Conservation (phyloP, 2,888 invertebrate genomes). For the Ferrisia virgata region DNA sequence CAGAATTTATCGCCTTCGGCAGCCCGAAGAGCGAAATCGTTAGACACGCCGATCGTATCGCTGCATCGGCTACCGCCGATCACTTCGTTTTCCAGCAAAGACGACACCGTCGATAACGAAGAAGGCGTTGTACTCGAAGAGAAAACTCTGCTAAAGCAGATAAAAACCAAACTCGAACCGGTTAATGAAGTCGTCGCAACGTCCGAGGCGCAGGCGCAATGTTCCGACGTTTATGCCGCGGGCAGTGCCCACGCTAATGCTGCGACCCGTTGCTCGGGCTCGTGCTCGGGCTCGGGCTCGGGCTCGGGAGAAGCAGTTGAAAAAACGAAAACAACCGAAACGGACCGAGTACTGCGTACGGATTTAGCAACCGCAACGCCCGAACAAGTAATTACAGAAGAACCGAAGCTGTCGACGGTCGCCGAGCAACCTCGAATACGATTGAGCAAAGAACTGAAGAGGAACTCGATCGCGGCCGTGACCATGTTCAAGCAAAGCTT, state of each 20-base stretch:
- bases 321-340: not conserved
- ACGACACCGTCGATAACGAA: constrained; percentile 79
- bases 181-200: constrained; percentile 24
- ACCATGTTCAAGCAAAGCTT: constrained; percentile 24
- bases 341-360: too few species aligned
- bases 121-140: constrained; percentile 54
- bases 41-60: constrained; percentile 80
- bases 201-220: not conserved
- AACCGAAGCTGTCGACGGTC: not conserved
- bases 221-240: too few species aligned
- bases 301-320: not conserved
- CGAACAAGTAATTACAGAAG: constrained; percentile 40
- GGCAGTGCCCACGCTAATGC: too few species aligned
- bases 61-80: constrained; percentile 74
- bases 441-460: not conserved
- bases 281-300: too few species aligned
- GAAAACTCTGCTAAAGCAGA: constrained; percentile 48
- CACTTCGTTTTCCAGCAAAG: constrained; percentile 84
- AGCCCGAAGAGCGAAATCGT: constrained; percentile 74
- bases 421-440: not conserved
- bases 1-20: constrained; percentile 72
- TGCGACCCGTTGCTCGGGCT: too few species aligned
- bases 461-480: constrained; percentile 26
- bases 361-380: constrained; percentile 45
- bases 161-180: constrained; percentile 30